Base-by-base conservation (phyloP, 2,113 vertebrate species). In the Alexandromys fortis region DNA sequence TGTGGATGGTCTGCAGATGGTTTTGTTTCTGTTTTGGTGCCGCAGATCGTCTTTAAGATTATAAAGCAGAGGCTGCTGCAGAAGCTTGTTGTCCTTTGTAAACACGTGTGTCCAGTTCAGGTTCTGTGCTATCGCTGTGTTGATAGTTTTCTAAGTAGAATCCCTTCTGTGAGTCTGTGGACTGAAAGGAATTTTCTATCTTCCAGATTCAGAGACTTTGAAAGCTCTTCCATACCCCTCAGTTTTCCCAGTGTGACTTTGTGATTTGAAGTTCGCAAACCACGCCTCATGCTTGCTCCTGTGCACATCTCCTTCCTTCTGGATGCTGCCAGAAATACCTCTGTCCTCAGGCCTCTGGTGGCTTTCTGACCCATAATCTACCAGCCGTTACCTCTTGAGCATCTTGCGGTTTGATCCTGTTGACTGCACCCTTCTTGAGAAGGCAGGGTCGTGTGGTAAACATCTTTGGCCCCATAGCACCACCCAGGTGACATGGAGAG, bases 181-280 rank as follows among this genome's bases (percentile, higher is more conserved):
- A 61, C 94, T 90, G 92, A 83, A 88, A 81, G 17, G 12, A 91
- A 58, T 75, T 90, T 96, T 93, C 58, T 78, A 6, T 72, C 90
- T 96, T 93, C 67, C 33, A 95, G 81, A 76, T 90, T 85, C 86
- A 86, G 72, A 73, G 79, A 45, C 86, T 85, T 90, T 93, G 16
- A 52, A 65, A 96, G 65, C 72, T 21, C 42, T 58, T 91, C 70
- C 8, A 5, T 93, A 85, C 61, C 22, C 33, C 28, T 82, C 26
- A 90, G 2, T 30, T 47, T 95, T 92, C 93, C 13, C 81, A 63
- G 2, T 85, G 49, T 93, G 72, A 78, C 70, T 68, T 67, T 86
- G 78, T 90, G 38, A 14, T 78, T 33, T 88, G 45, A 61, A 45
- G 42, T 92, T 61, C 49, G 61, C 26, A 72, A 47, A 76, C 79